A percentile compares a stretch with the other conserved stretches of the same genome.
phyloP scores from a whole-genome alignment of 2,113 vertebrate genomes.

The Dunckerocampus dactyliophorus region DNA sequence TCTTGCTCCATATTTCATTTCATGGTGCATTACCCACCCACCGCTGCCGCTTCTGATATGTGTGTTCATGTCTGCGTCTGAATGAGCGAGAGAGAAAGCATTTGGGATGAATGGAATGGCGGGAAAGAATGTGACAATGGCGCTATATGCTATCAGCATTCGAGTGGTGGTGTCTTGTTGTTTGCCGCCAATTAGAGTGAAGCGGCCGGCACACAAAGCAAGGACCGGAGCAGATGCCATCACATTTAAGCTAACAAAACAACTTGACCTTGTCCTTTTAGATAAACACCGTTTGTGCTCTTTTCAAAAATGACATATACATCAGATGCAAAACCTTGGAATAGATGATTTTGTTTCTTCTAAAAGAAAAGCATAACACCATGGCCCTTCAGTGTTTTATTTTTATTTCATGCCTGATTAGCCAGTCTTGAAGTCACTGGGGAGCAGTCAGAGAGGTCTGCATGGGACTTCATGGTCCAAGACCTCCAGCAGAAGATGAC shows the following conservation, averaged over 20 bases:
- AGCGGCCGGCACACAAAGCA: constrained; percentile 14
- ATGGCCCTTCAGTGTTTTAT: constrained; percentile 1
- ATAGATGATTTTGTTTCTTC: too few species aligned
- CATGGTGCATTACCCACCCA: constrained; percentile 28
- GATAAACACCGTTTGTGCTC: too few species aligned
- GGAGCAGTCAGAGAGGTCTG: constrained; percentile 30
- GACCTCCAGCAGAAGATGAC: constrained; percentile 21
- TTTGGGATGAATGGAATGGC: too few species aligned
- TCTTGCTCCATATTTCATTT: constrained; percentile 37
- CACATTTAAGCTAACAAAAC: too few species aligned
- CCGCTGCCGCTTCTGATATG: background rate
- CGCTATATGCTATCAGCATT: too few species aligned
- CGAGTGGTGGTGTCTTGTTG: background rate
- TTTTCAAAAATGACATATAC: too few species aligned
- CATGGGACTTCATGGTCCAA: constrained; percentile 24
- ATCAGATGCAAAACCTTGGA: too few species aligned
- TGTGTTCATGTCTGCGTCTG: constrained; percentile 2
- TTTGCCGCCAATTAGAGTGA: constrained; percentile 18
- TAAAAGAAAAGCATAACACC: background rate
- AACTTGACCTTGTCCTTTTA: too few species aligned
- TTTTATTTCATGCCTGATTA: constrained; percentile 22
- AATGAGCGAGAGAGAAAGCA: background rate
- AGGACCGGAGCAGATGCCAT: background rate
- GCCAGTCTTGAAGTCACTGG: constrained; percentile 6
- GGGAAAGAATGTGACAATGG: too few species aligned